phyloP scores from a whole-genome alignment of 2,888 invertebrate genomes.

The Drosophila prolongata region DNA sequence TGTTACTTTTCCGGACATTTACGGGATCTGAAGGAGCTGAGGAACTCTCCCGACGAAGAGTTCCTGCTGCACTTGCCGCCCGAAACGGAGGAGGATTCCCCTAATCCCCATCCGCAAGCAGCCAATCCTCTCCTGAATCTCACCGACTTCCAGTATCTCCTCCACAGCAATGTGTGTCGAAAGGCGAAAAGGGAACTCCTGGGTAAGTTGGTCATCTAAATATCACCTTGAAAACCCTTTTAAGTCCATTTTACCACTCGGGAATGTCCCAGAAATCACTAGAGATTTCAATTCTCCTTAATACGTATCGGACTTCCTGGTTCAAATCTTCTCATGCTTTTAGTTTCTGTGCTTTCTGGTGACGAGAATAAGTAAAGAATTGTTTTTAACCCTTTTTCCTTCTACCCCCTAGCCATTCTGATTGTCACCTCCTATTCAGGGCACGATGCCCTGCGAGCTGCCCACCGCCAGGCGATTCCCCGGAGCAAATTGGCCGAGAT shows the following conservation, averaged over 20 bases:
- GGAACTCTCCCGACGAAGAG: conserved; percentile 62
- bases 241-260: too few species aligned
- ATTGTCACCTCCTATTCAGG: conserved; percentile 92
- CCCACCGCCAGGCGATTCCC: conserved; percentile 89
- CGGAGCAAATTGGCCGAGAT: conserved; percentile 86
- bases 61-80: conserved; percentile 66
- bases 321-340: too few species aligned
- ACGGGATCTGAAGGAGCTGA: not conserved
- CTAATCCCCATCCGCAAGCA: not conserved
- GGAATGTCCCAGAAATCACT: too few species aligned
- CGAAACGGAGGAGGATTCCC: conserved; percentile 3
- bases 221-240: too few species aligned
- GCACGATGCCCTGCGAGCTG: conserved; percentile 89
- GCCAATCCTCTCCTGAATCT: conserved; percentile 74
- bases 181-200: conserved; percentile 77
- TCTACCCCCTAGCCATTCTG: conserved; percentile 81
- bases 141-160: conserved; percentile 75
- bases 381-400: too few species aligned
- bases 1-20: conserved; percentile 63
- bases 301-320: too few species aligned
- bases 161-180: conserved; percentile 75
- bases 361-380: too few species aligned
- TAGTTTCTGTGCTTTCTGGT: too few species aligned
- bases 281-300: too few species aligned
- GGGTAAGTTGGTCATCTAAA: conserved; percentile 60